A percentile compares a stretch with the other conserved stretches of the same genome.
Evolutionary conservation across 2,797 vertebrate species (phyloP).

Genomic region (Odontamblyopus rebecca): DNA sequence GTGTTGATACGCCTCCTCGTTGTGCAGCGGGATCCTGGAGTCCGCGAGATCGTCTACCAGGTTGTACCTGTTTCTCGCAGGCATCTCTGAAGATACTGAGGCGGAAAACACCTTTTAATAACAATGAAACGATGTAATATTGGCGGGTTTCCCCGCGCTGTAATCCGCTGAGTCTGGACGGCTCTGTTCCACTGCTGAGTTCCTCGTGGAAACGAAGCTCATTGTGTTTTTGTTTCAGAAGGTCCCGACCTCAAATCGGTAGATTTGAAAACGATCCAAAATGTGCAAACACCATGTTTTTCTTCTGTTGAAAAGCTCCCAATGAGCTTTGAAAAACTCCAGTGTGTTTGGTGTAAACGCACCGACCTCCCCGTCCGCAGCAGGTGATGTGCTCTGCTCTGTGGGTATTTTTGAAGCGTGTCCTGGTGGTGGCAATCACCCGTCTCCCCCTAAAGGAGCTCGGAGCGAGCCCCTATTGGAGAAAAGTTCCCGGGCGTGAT

Average conservation of each 20-base stretch:
- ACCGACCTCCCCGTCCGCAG: slow-evolving; percentile 7
- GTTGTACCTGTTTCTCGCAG: slow-evolving; percentile 88
- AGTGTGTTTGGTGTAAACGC: background rate
- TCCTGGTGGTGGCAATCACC: background rate
- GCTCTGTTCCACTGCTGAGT: slow-evolving; percentile 22
- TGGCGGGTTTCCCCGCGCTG: background rate
- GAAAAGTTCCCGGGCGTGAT: slow-evolving; percentile 81
- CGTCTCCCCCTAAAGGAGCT: slow-evolving; percentile 25
- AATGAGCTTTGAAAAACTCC: background rate
- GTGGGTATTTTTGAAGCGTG: background rate
- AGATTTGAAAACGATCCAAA: slow-evolving; percentile 20
- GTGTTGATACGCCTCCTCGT: slow-evolving; percentile 90
- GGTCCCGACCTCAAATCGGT: slow-evolving; percentile 53
- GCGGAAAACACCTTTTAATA: slow-evolving; percentile 24
- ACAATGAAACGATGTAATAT: slow-evolving; percentile 8
- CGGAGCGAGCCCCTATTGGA: slow-evolving; percentile 68
- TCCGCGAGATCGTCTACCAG: slow-evolving; percentile 91
- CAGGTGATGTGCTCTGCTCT: background rate
- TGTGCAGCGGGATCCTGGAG: slow-evolving; percentile 87
- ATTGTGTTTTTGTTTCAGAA: slow-evolving; percentile 46
- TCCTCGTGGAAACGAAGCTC: slow-evolving; percentile 39
- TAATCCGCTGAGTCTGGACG: slow-evolving; percentile 19
- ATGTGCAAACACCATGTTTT: slow-evolving; percentile 14
- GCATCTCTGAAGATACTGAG: slow-evolving; percentile 69
- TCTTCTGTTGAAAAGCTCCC: background rate